Percentiles rank a stretch among this genome's conserved stretches.
Evolutionary conservation across 1,140 invertebrate species (phyloP).

Genomic region (Temnothorax longispinosus): DNA sequence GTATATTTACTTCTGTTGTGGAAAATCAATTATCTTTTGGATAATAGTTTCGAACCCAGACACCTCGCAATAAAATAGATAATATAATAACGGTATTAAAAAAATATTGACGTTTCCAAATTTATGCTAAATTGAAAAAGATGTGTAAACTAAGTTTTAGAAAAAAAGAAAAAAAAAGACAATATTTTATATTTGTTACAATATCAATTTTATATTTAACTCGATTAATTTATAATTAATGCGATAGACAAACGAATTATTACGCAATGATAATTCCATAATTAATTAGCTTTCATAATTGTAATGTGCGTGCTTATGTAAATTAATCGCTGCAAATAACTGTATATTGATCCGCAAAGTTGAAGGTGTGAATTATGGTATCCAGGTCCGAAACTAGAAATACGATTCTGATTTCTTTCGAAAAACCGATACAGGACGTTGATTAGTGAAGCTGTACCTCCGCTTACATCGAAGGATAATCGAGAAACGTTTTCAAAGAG

Average conservation of each 20-base stretch:
- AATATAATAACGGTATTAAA: neutral
- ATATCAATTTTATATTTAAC: neutral
- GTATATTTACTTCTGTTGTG: neutral
- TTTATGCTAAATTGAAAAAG: neutral
- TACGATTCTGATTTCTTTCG: constrained; percentile 70
- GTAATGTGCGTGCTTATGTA: neutral
- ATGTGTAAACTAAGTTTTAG: constrained; percentile 1
- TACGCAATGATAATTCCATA: neutral
- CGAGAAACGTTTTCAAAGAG: neutral
- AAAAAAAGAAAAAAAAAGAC: neutral
- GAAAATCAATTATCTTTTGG: constrained; percentile 65
- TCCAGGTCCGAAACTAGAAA: constrained; percentile 67
- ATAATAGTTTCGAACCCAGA: constrained; percentile 64
- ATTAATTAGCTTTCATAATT: constrained; percentile 11
- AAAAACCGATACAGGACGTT: neutral
- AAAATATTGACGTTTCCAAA: neutral
- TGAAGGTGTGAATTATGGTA: neutral
- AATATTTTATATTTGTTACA: neutral
- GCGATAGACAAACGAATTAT: neutral
- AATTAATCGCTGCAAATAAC: constrained; percentile 8
- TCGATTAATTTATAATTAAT: neutral
- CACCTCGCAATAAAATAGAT: neutral
- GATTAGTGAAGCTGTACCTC: neutral
- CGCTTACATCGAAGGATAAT: constrained; percentile 18
- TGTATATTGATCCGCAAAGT: neutral